Conservation (phyloP, 2,797 vertebrate genomes). For the Pseudomugil tenellus region DNA sequence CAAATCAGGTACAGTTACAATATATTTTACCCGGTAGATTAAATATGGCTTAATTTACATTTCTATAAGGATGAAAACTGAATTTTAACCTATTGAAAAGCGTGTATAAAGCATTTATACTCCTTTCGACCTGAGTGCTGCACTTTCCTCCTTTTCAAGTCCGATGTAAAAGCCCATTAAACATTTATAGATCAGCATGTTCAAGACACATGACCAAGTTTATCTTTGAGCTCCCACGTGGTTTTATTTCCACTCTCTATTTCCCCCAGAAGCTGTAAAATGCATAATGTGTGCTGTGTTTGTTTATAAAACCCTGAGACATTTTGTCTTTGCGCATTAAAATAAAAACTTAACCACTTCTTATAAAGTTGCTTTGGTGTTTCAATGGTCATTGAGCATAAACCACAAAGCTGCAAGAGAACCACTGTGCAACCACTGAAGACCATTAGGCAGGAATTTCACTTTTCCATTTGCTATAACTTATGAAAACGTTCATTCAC, state of each 20-base stretch:
- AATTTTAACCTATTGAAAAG: background rate
- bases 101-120: background rate
- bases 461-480: background rate
- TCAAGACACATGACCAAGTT: background rate
- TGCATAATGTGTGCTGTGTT: too few relatives aligned
- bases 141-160: background rate
- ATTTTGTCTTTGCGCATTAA: background rate
- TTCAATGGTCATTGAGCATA: background rate
- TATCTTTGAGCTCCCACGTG: background rate
- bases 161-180: background rate
- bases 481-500: background rate
- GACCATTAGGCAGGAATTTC: background rate
- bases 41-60: too few relatives aligned
- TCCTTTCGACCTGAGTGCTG: background rate
- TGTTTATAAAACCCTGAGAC: background rate
- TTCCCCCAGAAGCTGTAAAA: background rate
- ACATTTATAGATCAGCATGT: background rate
- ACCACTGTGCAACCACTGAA: constrained; percentile 2
- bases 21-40: too few relatives aligned
- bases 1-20: background rate
- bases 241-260: background rate
- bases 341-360: background rate
- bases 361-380: background rate
- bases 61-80: background rate
- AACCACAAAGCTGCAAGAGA: constrained; percentile 5